Conservation (phyloP, 2,888 invertebrate species). For the Strigamia transsilvanica region DNA sequence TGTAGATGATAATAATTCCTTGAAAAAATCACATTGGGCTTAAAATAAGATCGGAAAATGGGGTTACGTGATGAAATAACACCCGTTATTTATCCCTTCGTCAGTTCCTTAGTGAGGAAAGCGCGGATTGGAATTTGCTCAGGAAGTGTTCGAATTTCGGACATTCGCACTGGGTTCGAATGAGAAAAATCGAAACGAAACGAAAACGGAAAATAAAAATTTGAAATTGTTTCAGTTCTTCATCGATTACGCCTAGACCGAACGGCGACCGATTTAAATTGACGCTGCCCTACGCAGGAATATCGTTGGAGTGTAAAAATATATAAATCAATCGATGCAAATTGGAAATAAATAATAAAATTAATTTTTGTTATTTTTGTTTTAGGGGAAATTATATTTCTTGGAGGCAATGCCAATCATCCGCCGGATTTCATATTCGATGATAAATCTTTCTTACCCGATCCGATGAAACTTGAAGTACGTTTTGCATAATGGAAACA, state of each 20-base stretch:
- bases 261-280: constrained; percentile 70
- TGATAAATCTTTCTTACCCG: constrained; percentile 73
- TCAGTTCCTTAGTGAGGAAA: not conserved
- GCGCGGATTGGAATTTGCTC: constrained; percentile 37
- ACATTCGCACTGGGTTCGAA: constrained; percentile 36
- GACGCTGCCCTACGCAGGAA: constrained; percentile 75
- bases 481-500: too few species aligned
- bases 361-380: constrained; percentile 50
- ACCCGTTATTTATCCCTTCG: not conserved
- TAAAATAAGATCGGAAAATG: too few species aligned
- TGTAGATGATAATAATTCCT: too few species aligned
- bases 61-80: too few species aligned
- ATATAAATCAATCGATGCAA: not conserved
- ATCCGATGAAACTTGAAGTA: constrained; percentile 59
- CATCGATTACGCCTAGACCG: not conserved
- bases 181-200: not conserved
- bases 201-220: not conserved
- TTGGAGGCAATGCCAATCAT: constrained; percentile 71
- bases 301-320: constrained; percentile 68
- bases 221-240: not conserved
- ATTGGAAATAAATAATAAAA: not conserved
- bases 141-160: not conserved
- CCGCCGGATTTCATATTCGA: constrained; percentile 80
- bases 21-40: too few species aligned
- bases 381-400: constrained; percentile 75